Conservation (phyloP, 2,113 vertebrate species). For the Sphyrna mokarran region DNA sequence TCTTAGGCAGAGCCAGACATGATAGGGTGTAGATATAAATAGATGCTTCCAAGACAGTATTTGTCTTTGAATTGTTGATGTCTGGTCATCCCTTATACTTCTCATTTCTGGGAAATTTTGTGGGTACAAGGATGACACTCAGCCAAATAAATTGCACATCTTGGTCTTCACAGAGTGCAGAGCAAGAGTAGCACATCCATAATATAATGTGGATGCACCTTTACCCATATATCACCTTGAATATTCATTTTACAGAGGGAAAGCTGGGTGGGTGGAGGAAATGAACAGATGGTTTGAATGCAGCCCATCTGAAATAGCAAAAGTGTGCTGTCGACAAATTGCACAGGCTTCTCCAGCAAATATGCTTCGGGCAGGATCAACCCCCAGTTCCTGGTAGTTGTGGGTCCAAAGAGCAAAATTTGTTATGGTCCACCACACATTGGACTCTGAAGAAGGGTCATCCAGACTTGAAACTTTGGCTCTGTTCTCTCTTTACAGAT, state of each 20-base stretch:
- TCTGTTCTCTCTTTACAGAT: too few species aligned
- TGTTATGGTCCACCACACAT: neutral
- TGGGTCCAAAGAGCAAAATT: neutral
- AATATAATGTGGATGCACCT: neutral
- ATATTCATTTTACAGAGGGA: neutral
- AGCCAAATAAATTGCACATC: neutral
- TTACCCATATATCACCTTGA: neutral
- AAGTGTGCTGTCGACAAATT: neutral
- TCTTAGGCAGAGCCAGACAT: neutral
- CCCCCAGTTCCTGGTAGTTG: neutral
- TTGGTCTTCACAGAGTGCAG: neutral
- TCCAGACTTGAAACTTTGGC: too few species aligned
- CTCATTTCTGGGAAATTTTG: neutral
- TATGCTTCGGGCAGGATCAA: neutral
- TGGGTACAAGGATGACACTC: neutral
- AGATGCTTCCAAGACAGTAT: neutral
- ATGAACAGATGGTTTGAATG: neutral
- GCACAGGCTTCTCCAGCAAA: neutral
- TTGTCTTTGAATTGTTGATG: neutral
- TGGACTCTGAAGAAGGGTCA: too few species aligned
- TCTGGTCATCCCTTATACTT: neutral
- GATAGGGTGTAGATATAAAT: neutral
- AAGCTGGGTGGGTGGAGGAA: neutral
- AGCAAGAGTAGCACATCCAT: neutral
- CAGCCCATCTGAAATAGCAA: neutral